Conservation (phyloP, 2,888 invertebrate genomes). For the Diplazon laetatorius region DNA sequence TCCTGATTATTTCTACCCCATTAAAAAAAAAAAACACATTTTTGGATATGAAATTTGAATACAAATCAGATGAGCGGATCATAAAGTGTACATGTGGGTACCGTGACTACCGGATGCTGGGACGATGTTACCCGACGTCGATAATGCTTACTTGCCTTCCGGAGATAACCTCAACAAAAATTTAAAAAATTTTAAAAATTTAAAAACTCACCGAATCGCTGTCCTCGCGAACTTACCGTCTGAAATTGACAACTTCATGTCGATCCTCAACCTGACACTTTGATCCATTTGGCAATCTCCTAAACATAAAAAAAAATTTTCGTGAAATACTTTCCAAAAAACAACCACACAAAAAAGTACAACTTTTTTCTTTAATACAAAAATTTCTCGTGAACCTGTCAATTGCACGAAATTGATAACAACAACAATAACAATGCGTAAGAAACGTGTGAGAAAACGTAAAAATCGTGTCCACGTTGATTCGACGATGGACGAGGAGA, state of each 20-base stretch:
- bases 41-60: no score
- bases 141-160: constrained; percentile 27
- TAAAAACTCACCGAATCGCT: no score
- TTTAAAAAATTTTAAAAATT: no score
- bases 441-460: constrained; percentile 48
- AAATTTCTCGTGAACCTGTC: constrained; percentile 24
- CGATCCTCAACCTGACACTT: constrained; percentile 15
- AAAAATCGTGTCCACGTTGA: constrained; percentile 40
- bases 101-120: constrained; percentile 71
- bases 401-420: no score
- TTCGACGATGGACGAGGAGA: constrained; percentile 41
- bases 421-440: constrained; percentile 62
- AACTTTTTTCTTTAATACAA: no score
- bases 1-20: no score
- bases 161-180: no score
- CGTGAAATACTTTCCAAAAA: neutral
- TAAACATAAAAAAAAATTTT: constrained; percentile 23
- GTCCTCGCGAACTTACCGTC: no score
- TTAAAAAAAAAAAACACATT: no score
- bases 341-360: neutral
- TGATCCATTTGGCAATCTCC: constrained; percentile 9
- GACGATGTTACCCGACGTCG: constrained; percentile 9
- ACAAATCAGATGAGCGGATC: no score
- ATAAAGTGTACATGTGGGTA: constrained; percentile 52
- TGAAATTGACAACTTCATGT: constrained; percentile 40